A percentile compares a stretch with the other conserved stretches of the same genome.
phyloP scores from a whole-genome alignment of 2,888 invertebrate genomes.

The Orthonevra nobilis region DNA sequence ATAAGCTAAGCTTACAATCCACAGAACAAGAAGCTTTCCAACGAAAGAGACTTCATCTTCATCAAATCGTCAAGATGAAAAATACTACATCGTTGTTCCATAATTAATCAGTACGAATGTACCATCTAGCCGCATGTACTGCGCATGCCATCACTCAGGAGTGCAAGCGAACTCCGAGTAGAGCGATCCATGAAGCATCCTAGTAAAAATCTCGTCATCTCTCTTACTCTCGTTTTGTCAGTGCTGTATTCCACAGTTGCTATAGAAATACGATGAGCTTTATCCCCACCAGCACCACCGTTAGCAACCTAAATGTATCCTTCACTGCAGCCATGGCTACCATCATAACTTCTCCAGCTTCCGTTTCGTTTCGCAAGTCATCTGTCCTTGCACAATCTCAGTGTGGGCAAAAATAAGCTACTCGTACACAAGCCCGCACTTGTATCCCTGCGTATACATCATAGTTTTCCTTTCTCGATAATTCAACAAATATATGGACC shows the following conservation, averaged over 20 bases:
- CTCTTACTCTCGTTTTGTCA: conserved; percentile 14
- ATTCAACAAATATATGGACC: conserved; percentile 73
- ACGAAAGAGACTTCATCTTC: background rate
- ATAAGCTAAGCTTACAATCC: conserved; percentile 58
- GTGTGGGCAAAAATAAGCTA: conserved; percentile 61
- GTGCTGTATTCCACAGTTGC: conserved; percentile 23
- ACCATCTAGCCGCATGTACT: conserved; percentile 4
- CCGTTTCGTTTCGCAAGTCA: conserved; percentile 64
- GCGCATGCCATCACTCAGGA: conserved; percentile 49
- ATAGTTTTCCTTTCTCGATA: conserved; percentile 76
- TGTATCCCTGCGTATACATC: conserved; percentile 67
- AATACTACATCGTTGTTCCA: conserved; percentile 18
- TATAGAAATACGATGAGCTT: conserved; percentile 44
- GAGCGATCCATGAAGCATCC: conserved; percentile 42
- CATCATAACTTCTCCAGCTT: conserved; percentile 66
- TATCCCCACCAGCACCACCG: conserved; percentile 36
- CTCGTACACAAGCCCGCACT: conserved; percentile 59
- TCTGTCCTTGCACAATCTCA: conserved; percentile 68
- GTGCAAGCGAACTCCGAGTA: conserved; percentile 29
- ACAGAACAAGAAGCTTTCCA: conserved; percentile 6
- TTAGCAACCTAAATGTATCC: conserved; percentile 60
- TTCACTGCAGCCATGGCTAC: conserved; percentile 61
- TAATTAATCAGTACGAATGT: conserved; percentile 28
- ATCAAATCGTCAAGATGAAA: conserved; percentile 1
- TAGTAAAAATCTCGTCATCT: conserved; percentile 17